Conservation (phyloP, 2,113 vertebrate genomes). For the Pseudonaja textilis region DNA sequence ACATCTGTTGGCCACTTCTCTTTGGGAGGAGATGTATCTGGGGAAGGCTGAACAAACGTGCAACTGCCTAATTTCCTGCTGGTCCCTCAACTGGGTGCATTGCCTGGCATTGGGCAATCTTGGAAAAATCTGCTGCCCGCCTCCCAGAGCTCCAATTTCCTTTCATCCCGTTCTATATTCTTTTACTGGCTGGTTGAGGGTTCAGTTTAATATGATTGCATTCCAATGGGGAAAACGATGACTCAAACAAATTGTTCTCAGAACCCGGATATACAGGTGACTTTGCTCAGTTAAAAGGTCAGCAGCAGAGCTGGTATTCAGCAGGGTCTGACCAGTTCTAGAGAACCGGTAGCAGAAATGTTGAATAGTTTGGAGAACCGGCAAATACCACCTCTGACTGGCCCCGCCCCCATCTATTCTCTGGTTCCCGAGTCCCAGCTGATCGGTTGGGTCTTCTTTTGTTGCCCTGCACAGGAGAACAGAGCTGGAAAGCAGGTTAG, state of each 20-base stretch:
- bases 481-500: no score
- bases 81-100: not conserved
- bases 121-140: not conserved
- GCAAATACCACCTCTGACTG: no score
- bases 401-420: no score
- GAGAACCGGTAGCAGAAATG: no score
- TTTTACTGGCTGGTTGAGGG: conserved; percentile 50
- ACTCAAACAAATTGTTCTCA: conserved; percentile 21
- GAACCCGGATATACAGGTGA: not conserved
- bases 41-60: conserved; percentile 10
- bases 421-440: no score
- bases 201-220: conserved; percentile 48
- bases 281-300: not conserved
- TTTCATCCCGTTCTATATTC: conserved; percentile 12
- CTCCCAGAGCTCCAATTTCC: conserved; percentile 6
- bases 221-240: conserved; percentile 1
- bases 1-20: conserved; percentile 1
- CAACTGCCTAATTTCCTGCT: not conserved
- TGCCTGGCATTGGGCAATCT: not conserved
- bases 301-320: not conserved
- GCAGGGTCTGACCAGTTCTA: no score
- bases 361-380: not conserved
- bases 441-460: no score
- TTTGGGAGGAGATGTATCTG: not conserved
- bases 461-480: no score